Evolutionary conservation across 1,140 invertebrate genomes (phyloP), one percentile per base, ranked within the genome.

Genomic region (Drosophila ohnishii): DNA sequence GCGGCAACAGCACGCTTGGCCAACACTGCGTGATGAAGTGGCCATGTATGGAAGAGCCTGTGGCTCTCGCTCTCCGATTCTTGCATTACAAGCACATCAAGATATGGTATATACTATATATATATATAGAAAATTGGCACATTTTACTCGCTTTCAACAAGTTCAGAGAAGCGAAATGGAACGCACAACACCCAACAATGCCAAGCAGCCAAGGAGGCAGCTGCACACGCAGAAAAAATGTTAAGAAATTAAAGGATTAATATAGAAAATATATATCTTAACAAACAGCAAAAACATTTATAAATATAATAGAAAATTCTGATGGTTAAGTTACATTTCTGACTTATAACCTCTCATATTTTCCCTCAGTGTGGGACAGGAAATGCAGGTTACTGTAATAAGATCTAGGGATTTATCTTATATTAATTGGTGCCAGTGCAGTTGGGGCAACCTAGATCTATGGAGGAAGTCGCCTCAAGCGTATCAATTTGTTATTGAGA

Each of bases 11-110:
- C 75, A 87, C 84, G 83, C 83, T 87, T 87, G 83, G 83, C 72
- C 83, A 87, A 58, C 84, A 80, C 83, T 87, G 83, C 83, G 83
- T 87, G 83, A 88, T 87, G 64, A 87, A 87, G 83, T 87, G 83
- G 84, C 84, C 84, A 82, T 87, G 72, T 77, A 69, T 62, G 75
- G 47, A 35, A 35, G 57, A 45, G 39, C 66, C 37, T 85, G 53
- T 76, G 56, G 37, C 66, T 80, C 57, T 58, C 79, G 56, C 60
- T 61, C 48, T 32, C 55, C 56, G 67, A 40, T 78, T 72, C 75
- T 77, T 44, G 65, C 47, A 44, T 61, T 76, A 53, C 73, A 64
- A 42, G 75, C 40, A 72, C 76, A 85, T 61, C 70, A 80, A 85
- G 47, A 69, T 59, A 59, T 79, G 63, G 56, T 65, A 73, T 73